Evolutionary conservation across 2,888 invertebrate species (phyloP), one percentile per base, ranked within the genome.

Genomic region (Rhodophaea formosa): DNA sequence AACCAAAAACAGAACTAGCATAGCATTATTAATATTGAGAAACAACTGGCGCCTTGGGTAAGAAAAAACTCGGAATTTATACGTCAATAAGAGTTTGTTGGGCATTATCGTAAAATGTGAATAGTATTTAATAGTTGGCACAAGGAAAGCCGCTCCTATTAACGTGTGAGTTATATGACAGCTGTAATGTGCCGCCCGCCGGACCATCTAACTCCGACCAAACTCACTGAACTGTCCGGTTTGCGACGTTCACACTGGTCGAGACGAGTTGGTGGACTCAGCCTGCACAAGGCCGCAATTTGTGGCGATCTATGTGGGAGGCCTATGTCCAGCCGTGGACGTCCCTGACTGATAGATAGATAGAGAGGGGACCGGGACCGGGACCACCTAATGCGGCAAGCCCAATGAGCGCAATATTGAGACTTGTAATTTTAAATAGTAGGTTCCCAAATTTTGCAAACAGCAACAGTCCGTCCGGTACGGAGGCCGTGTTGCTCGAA

Each of bases 21-120:
- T 81, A 72, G 75, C 75, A 71, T 80, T 85, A 86, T 86, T 86
- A 86, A 86, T 84, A 84, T 79, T 74, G 78, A 76, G 79, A 75
- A 80, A 82, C 86, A 84, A 87, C 84, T 84, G 89, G 89, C 89
- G 89, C 88, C 89, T 81, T 82, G 76, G 69, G 67, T 69, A 68
- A 70, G 71, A 82, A 82, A 80, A 78, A 82, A 76, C 69, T 77
- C 69, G 74, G 80, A 87, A 86, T 88, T 88, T 88, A 88, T 88
- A 80, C 85, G 80, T 88, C 86, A 87, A 87, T 89, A 88, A 80
- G 82, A 84, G 79, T 83, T 85, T 82, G 85, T 80, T 79, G 85
- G 83, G 83, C 84, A 87, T 87, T 86, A 88, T 86, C 87, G 86
- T 88, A 82, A 89, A 88, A 87, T 75, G 79, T 82, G 82, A 84